A percentile compares a stretch with the other conserved stretches of the same genome.
Conservation (phyloP, 2,113 vertebrate genomes). For the Ochotona curzoniae region DNA sequence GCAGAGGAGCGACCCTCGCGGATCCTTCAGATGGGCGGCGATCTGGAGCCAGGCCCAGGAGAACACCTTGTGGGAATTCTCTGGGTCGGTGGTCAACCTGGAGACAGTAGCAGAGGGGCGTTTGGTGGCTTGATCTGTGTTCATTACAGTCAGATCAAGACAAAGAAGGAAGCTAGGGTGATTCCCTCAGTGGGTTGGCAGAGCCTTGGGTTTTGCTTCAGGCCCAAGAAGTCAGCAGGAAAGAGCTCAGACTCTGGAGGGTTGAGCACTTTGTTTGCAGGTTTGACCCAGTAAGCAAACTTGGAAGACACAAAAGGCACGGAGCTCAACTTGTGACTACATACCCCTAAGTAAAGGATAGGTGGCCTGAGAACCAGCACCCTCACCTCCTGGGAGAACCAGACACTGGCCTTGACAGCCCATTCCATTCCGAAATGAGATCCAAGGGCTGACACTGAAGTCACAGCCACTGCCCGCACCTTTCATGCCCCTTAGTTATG, state of each 20-base stretch:
- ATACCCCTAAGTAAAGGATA: too few relatives aligned
- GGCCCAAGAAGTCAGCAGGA: too few relatives aligned
- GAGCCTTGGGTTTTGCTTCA: too few relatives aligned
- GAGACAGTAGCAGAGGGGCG: neutral
- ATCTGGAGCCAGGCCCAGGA: neutral
- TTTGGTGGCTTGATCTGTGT: constrained; percentile 9
- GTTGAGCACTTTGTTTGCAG: too few relatives aligned
- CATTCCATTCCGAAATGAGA: neutral
- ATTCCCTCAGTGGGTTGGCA: neutral
- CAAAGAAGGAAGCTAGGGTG: neutral
- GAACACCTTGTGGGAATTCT: neutral
- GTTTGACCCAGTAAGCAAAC: too few relatives aligned
- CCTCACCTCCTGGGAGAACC: neutral
- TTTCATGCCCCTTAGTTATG: too few relatives aligned
- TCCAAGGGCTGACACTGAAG: neutral
- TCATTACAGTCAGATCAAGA: neutral
- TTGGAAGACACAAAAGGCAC: too few relatives aligned
- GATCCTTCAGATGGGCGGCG: neutral
- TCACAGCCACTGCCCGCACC: neutral
- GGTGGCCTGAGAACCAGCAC: neutral
- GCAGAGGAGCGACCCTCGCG: neutral
- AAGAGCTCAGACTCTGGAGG: too few relatives aligned
- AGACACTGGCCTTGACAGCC: neutral
- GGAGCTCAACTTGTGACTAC: too few relatives aligned
- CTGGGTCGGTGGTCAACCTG: neutral